phyloP scores from a whole-genome alignment of 2,888 invertebrate genomes.

The Thelaira solivaga region DNA sequence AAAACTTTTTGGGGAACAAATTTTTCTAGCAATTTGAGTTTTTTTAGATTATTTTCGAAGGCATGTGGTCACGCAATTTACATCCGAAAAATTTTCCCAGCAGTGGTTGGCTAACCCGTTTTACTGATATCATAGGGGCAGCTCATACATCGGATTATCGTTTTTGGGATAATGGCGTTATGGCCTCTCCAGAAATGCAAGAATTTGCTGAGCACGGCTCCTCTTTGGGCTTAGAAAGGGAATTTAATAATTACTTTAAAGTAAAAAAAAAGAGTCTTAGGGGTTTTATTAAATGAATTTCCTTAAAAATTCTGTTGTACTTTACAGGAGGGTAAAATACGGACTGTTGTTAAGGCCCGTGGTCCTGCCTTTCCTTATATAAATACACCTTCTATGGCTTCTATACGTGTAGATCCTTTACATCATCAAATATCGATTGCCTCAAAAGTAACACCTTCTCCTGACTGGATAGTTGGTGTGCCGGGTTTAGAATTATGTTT shows the following conservation, averaged over 20 bases:
- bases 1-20: background rate
- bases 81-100: conserved; percentile 97
- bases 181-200: conserved; percentile 91
- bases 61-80: conserved; percentile 95
- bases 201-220: conserved; percentile 97
- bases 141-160: conserved; percentile 90
- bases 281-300: background rate
- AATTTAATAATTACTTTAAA: conserved; percentile 87
- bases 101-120: conserved; percentile 91
- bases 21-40: background rate
- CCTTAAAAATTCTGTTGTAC: background rate
- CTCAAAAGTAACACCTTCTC: conserved; percentile 96
- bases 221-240: conserved; percentile 91
- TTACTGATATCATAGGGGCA: conserved; percentile 97
- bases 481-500: conserved; percentile 93
- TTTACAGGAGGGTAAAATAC: conserved; percentile 85
- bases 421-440: conserved; percentile 96
- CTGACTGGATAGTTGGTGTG: conserved; percentile 98
- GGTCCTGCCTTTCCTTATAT: conserved; percentile 93
- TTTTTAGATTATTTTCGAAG: conserved; percentile 88
- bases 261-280: conserved; percentile 44
- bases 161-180: conserved; percentile 94
- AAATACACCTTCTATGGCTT: conserved; percentile 88
- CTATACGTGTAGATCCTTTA: conserved; percentile 92
- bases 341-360: conserved; percentile 95